Evolutionary conservation across 1,140 invertebrate species (phyloP).

Genomic region (Sycobia sp.): DNA sequence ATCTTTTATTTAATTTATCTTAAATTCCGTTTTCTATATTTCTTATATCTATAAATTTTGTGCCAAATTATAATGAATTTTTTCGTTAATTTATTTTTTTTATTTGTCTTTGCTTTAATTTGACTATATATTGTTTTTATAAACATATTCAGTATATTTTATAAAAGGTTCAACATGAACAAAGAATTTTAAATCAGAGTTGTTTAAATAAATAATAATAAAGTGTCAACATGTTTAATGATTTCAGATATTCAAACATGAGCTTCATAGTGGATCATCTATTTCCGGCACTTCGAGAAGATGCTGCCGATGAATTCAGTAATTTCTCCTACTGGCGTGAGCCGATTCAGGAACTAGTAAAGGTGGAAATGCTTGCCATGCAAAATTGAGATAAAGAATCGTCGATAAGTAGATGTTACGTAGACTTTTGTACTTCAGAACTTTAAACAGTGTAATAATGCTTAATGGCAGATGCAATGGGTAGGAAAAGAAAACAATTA

Average conservation of each 20-base stretch:
- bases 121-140: too few species aligned
- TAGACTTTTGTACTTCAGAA: constrained; percentile 25
- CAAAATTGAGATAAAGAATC: constrained; percentile 37
- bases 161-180: too few species aligned
- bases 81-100: too few species aligned
- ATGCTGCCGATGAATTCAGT: constrained; percentile 82
- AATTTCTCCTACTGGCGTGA: constrained; percentile 91
- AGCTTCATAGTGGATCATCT: constrained; percentile 92
- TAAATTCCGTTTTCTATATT: too few species aligned
- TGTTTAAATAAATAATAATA: not conserved
- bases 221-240: constrained; percentile 39
- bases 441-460: constrained; percentile 9
- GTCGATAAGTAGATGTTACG: not conserved
- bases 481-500: not conserved
- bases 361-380: constrained; percentile 41
- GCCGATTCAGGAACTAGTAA: constrained; percentile 69
- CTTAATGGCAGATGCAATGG: not conserved
- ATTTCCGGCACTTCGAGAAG: constrained; percentile 78
- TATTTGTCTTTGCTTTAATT: too few species aligned
- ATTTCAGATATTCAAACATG: constrained; percentile 87
- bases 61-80: too few species aligned
- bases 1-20: too few species aligned
- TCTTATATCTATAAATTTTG: too few species aligned
- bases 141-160: too few species aligned
- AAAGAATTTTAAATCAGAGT: too few species aligned